phyloP scores from a whole-genome alignment of 2,113 vertebrate species.

The Cyanoderma ruficeps region DNA sequence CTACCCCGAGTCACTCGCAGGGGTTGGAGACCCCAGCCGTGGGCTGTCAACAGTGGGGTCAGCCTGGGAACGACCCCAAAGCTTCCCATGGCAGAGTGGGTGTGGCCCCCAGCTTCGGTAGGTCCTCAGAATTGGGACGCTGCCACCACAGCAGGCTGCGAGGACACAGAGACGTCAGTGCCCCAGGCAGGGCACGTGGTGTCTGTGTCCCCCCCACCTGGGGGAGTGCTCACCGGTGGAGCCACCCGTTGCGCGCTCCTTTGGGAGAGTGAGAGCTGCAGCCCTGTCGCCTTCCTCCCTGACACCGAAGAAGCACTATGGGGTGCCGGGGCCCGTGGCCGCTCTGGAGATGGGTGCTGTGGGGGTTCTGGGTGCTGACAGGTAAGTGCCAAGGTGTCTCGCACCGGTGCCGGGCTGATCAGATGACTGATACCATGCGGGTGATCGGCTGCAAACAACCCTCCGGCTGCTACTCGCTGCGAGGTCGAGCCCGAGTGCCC shows the following conservation, averaged over 20 bases:
- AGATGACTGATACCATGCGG: background rate
- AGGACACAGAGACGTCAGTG: background rate
- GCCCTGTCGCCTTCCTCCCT: background rate
- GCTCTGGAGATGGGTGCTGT: slow-evolving; percentile 29
- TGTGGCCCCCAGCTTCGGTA: background rate
- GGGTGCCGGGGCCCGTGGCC: background rate
- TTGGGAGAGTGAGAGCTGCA: background rate
- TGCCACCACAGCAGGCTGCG: background rate
- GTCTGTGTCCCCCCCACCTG: background rate
- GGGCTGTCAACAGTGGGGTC: background rate
- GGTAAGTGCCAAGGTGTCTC: background rate
- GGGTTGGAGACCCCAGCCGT: background rate
- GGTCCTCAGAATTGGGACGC: background rate
- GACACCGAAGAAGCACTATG: background rate
- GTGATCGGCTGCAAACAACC: background rate
- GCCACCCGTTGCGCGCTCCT: background rate
- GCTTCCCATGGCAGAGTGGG: background rate
- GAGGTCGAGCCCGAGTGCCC: background rate
- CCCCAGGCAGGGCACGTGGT: background rate
- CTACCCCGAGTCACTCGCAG: rapidly evolving
- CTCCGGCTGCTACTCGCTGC: rapidly evolving
- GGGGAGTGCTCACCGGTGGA: background rate
- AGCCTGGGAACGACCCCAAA: background rate
- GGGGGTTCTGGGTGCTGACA: slow-evolving; percentile 14
- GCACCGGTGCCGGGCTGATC: rapidly evolving